Evolutionary conservation across 2,888 invertebrate species (phyloP).

Genomic region (Machimus atricapillus): DNA sequence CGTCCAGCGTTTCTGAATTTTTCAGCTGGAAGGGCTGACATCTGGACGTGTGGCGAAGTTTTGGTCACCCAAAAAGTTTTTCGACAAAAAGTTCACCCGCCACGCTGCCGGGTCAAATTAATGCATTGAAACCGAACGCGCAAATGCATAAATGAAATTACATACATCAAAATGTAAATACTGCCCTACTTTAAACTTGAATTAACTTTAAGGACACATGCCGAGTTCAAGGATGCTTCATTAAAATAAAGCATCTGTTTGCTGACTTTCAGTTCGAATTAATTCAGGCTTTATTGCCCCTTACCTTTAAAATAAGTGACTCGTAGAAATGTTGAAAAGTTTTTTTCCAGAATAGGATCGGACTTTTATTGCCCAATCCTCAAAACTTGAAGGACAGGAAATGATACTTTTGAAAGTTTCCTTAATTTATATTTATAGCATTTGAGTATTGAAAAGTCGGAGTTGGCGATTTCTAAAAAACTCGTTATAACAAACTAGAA

Average conservation of each 20-base stretch:
- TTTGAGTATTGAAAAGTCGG: too few species aligned
- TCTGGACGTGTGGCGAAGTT: background rate
- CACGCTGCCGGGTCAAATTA: background rate
- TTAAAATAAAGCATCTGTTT: background rate
- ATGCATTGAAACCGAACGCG: background rate
- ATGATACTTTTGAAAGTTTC: too few species aligned
- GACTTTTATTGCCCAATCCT: background rate
- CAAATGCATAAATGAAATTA: background rate
- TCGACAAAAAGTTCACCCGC: background rate
- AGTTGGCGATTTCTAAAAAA: too few species aligned
- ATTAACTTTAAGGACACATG: background rate
- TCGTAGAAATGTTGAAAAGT: background rate
- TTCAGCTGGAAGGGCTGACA: background rate
- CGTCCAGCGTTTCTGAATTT: background rate
- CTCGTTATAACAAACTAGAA: too few species aligned
- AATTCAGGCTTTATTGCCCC: background rate
- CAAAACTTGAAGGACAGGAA: background rate
- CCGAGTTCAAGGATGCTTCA: background rate
- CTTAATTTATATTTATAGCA: too few species aligned
- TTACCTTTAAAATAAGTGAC: background rate
- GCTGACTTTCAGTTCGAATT: background rate
- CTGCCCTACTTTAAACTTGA: background rate
- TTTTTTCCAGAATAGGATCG: background rate
- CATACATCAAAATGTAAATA: background rate
- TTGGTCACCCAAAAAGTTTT: background rate